Evolutionary conservation across 2,797 vertebrate species (phyloP).

Genomic region (Poecilia wingei): DNA sequence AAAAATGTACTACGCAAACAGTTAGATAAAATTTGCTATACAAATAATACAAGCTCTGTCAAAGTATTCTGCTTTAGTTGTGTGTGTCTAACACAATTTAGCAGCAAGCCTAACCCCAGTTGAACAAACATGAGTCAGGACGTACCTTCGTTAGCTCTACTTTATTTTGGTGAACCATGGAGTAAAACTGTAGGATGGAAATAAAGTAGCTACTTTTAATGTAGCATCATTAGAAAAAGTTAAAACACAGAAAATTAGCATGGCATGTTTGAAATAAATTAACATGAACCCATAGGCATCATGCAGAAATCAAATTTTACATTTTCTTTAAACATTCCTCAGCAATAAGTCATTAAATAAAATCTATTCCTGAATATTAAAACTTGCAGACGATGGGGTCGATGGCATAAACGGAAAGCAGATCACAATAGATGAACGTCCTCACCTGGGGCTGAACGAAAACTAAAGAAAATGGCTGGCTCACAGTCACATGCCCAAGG

Average conservation of each 20-base stretch:
- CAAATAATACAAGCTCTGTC: neutral
- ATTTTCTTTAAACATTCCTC: neutral
- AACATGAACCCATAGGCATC: neutral
- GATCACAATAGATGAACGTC: no score
- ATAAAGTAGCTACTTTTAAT: neutral
- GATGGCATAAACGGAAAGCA: no score
- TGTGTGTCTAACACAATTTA: neutral
- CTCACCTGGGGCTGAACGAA: no score
- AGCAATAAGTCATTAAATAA: neutral
- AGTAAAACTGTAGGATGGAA: neutral
- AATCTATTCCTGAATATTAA: neutral
- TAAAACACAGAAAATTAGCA: neutral
- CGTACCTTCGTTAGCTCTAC: neutral
- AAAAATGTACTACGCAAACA: neutral
- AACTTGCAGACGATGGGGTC: no score
- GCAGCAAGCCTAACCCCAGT: neutral
- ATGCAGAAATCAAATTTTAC: neutral
- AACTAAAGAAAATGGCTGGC: no score
- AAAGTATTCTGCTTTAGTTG: neutral
- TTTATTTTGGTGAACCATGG: neutral
- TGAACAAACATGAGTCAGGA: neutral
- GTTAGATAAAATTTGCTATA: neutral
- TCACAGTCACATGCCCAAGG: no score
- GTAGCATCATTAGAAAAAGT: neutral
- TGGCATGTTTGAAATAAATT: neutral